A percentile compares a stretch with the other conserved stretches of the same genome.
phyloP scores from a whole-genome alignment of 2,113 vertebrate genomes.

The Pungitius pungitius region DNA sequence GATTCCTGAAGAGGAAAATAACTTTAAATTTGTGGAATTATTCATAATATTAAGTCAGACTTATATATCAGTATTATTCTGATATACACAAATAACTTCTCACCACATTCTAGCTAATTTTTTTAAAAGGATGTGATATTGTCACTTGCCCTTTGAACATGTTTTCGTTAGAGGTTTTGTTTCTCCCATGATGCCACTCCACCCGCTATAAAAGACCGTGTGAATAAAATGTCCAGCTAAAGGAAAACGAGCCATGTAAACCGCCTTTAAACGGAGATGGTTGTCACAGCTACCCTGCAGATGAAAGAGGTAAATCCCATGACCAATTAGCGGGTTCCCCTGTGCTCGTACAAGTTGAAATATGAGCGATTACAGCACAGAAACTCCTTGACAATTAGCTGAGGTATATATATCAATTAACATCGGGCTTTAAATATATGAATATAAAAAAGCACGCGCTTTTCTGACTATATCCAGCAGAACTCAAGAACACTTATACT shows the following conservation, averaged over 20 bases:
- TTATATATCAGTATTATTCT: neutral
- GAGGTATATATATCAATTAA: neutral
- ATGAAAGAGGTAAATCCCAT: neutral
- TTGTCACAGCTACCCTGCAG: neutral
- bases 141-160: neutral
- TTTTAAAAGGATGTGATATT: neutral
- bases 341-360: neutral
- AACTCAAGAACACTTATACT: too few relatives aligned
- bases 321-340: neutral
- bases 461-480: too few relatives aligned
- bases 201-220: neutral
- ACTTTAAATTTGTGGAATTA: too few relatives aligned
- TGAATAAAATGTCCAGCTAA: neutral
- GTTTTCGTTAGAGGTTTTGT: neutral
- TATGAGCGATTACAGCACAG: conserved; percentile 2
- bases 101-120: neutral
- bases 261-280: neutral
- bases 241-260: neutral
- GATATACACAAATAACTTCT: neutral
- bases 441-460: too few relatives aligned
- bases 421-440: too few relatives aligned
- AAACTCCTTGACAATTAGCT: conserved; percentile 10
- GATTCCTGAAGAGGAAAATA: too few relatives aligned
- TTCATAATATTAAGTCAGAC: neutral
- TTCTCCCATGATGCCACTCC: neutral